Evolutionary conservation across 2,113 vertebrate genomes (phyloP).

Genomic region (Pionites leucogaster): DNA sequence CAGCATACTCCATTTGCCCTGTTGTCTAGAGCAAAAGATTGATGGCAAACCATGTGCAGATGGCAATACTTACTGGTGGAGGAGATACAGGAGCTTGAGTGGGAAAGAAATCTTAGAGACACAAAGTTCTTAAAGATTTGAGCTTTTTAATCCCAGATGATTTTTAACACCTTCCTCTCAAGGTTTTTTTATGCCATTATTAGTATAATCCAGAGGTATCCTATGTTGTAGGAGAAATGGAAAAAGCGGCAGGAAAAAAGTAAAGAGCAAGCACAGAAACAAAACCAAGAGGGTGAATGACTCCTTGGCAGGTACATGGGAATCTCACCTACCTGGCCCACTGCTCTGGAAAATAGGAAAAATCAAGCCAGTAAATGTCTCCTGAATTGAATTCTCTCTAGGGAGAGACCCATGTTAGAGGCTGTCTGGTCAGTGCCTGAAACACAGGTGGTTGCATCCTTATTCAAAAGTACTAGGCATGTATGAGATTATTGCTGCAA

Average conservation of each 20-base stretch:
- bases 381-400: background rate
- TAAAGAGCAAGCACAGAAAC: background rate
- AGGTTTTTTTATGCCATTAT: background rate
- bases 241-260: background rate
- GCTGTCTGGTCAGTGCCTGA: background rate
- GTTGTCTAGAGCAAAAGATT: background rate
- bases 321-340: background rate
- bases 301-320: background rate
- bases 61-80: background rate
- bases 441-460: background rate
- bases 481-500: background rate
- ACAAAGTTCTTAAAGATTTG: background rate
- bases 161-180: background rate
- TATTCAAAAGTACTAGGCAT: background rate
- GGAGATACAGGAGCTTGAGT: background rate
- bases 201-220: background rate
- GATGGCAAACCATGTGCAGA: background rate
- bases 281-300: background rate
- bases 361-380: constrained; percentile 21
- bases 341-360: constrained; percentile 31
- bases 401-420: background rate
- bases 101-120: background rate
- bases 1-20: background rate
- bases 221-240: background rate
- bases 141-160: background rate